Evolutionary conservation across 2,113 vertebrate genomes (phyloP).

Genomic region (Corythaeola cristata): DNA sequence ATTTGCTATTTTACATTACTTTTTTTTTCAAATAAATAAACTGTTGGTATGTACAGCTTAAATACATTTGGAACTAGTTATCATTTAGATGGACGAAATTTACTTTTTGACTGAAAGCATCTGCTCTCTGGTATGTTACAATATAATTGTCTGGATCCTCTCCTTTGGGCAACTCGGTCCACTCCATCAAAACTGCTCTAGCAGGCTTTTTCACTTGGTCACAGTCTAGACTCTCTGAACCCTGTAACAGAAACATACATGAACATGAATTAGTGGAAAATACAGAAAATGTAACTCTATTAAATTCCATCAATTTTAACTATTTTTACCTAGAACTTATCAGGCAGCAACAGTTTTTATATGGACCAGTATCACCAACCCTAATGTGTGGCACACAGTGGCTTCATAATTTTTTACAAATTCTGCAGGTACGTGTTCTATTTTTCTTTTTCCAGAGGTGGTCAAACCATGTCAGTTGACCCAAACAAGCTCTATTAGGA

Average conservation of each 20-base stretch:
- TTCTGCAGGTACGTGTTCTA: neutral
- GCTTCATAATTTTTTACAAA: neutral
- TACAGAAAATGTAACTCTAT: neutral
- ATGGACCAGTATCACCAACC: neutral
- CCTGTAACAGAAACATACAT: constrained; percentile 66
- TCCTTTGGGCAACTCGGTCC: constrained; percentile 71
- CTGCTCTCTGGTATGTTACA: constrained; percentile 67
- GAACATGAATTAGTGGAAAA: neutral
- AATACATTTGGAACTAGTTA: neutral
- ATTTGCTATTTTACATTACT: neutral
- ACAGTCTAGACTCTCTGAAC: constrained; percentile 54
- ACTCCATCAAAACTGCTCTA: constrained; percentile 69
- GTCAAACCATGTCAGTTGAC: neutral
- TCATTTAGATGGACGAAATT: neutral
- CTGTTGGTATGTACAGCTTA: neutral
- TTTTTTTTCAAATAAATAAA: neutral
- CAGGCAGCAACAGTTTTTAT: neutral
- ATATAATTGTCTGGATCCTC: constrained; percentile 72
- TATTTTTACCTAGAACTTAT: neutral
- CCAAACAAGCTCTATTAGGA: neutral
- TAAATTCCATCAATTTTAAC: neutral
- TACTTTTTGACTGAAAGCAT: constrained; percentile 73
- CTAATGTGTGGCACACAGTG: neutral
- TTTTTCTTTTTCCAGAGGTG: neutral
- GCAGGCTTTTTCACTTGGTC: constrained; percentile 26